Conservation (phyloP, 2,797 vertebrate species). For the Knipowitschia caucasica region DNA sequence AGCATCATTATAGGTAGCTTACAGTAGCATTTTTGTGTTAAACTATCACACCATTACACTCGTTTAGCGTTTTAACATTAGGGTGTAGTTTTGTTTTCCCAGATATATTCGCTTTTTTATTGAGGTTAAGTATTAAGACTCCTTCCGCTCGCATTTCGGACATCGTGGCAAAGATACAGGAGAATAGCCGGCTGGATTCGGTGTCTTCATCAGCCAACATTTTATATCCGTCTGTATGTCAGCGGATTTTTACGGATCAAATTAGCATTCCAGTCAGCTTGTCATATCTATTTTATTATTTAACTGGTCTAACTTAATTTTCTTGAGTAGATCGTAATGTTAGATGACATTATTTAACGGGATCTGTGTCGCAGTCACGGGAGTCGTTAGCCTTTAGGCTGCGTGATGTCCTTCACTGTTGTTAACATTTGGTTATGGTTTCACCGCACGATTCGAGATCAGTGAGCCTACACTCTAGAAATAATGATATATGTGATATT, state of each 20-base stretch:
- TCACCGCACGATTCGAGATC: not conserved
- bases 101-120: not conserved
- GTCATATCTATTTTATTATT: not conserved
- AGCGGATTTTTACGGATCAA: not conserved
- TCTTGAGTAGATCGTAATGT: too few species aligned
- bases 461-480: not conserved
- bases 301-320: not conserved
- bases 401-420: conserved; percentile 17
- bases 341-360: not conserved
- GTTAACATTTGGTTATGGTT: conserved; percentile 11
- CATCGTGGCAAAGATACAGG: not conserved
- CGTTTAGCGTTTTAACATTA: not conserved
- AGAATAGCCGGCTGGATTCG: not conserved
- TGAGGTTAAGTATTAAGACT: not conserved
- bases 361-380: conserved; percentile 34
- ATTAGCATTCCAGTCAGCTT: not conserved
- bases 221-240: not conserved
- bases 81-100: not conserved
- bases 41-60: not conserved
- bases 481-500: too few species aligned
- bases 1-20: not conserved
- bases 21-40: too few species aligned
- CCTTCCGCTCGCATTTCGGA: not conserved
- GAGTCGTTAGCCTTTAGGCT: conserved; percentile 10
- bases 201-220: not conserved